phyloP scores from a whole-genome alignment of 2,113 vertebrate genomes.

The Limanda limanda region DNA sequence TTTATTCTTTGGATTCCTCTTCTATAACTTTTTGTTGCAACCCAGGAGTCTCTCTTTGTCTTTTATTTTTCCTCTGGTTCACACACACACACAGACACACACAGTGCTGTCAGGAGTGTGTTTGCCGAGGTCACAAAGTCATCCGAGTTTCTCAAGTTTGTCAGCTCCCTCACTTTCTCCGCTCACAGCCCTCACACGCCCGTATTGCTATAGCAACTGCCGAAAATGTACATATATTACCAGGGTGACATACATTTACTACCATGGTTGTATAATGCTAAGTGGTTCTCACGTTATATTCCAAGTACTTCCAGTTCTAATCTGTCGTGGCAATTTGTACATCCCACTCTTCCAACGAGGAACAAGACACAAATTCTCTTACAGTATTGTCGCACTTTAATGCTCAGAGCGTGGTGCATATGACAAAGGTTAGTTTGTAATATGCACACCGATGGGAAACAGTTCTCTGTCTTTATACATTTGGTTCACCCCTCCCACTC shows the following conservation, averaged over 20 bases:
- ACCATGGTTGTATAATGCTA: not conserved
- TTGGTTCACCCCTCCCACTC: too few relatives aligned
- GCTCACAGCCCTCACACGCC: not conserved
- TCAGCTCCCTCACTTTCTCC: slow-evolving; percentile 37
- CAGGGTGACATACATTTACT: not conserved
- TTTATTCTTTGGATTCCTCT: not conserved
- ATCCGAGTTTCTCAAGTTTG: slow-evolving; percentile 53
- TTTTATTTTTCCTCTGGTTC: not conserved
- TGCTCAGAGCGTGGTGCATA: too few relatives aligned
- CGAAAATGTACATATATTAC: not conserved
- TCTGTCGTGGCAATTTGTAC: too few relatives aligned
- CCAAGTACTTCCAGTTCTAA: not conserved
- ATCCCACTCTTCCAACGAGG: too few relatives aligned
- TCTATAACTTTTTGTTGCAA: not conserved
- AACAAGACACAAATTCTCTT: too few relatives aligned
- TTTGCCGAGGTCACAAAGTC: slow-evolving; percentile 62
- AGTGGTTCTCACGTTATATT: not conserved
- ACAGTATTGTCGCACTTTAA: too few relatives aligned
- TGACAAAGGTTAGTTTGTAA: too few relatives aligned
- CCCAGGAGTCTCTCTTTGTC: not conserved
- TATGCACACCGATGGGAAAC: too few relatives aligned
- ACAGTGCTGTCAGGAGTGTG: slow-evolving; percentile 37
- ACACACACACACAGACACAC: not conserved
- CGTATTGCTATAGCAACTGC: slow-evolving; percentile 29
- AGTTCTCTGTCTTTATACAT: too few relatives aligned